These are phyloP conservation scores for Pogonophryne albipinna DNA, from an alignment of 2,797 vertebrate species.

Conservation along the genomic window DNA sequence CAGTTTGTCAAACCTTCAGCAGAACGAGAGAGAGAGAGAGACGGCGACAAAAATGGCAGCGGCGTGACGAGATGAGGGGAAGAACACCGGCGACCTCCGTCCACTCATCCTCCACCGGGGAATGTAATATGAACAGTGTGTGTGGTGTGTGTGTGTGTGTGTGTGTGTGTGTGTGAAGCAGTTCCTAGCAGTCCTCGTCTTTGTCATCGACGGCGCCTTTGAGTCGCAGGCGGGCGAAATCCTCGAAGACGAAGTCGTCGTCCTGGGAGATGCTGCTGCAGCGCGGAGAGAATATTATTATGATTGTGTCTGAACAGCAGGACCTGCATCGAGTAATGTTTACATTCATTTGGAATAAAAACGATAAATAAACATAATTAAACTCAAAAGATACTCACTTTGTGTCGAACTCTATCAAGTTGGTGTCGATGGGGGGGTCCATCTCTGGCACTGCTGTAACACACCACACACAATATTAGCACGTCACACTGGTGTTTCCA, in stretches of 20 bases:
- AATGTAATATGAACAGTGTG: conserved; percentile 60
- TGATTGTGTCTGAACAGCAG: too few relatives aligned
- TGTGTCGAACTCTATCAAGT: conserved; percentile 94
- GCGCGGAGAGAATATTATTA: too few relatives aligned
- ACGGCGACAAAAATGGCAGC: conserved; percentile 6
- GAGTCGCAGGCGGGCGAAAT: conserved; percentile 92
- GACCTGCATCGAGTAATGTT: too few relatives aligned
- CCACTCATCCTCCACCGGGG: conserved; percentile 59
- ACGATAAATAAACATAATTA: too few relatives aligned
- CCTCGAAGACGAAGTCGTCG: conserved; percentile 95
- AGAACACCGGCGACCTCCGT: conserved; percentile 54
- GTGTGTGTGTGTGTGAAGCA: conserved; percentile 32
- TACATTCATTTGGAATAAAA: too few relatives aligned
- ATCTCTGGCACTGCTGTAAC: conserved; percentile 86
- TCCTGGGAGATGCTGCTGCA: conserved; percentile 88
- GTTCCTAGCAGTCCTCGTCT: conserved; percentile 89
- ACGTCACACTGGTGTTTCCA: conserved; percentile 37
- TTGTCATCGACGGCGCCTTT: conserved; percentile 92
- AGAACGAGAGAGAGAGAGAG: conserved; percentile 17
- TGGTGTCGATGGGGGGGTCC: conserved; percentile 90
- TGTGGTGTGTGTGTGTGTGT: conserved; percentile 37
- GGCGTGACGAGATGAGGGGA: conserved; percentile 54
- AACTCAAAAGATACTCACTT: conserved; percentile 83
- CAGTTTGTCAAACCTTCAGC: conserved; percentile 11
- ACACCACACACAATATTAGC: conserved; percentile 36